Conservation (phyloP, 2,888 invertebrate species). For the Morinoia aosen region DNA sequence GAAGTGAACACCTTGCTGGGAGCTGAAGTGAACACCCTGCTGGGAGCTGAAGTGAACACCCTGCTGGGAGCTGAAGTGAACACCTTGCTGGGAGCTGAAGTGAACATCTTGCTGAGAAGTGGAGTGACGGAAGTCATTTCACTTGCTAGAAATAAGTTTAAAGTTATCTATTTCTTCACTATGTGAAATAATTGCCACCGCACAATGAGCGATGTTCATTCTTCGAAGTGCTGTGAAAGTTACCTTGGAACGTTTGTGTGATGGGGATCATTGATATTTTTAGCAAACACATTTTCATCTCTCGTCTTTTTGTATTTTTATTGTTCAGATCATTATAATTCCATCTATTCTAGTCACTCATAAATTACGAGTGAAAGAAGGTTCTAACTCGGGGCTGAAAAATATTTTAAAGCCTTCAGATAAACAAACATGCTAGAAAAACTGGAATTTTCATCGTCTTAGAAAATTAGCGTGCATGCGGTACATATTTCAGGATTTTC, state of each 20-base stretch:
- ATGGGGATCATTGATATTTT: not conserved
- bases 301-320: not conserved
- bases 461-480: not conserved
- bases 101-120: no score
- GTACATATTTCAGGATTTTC: no score
- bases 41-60: no score
- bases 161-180: no score
- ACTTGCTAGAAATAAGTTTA: no score
- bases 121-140: no score
- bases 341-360: not conserved
- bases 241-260: not conserved
- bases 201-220: not conserved
- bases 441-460: not conserved
- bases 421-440: not conserved
- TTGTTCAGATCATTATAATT: not conserved
- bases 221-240: not conserved
- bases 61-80: no score
- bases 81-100: no score
- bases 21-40: no score
- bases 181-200: no score
- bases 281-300: not conserved
- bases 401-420: not conserved
- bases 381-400: not conserved
- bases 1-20: no score
- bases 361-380: not conserved